Evolutionary conservation across 2,797 vertebrate genomes (phyloP), one percentile per base, ranked within the genome.

Genomic region (Masticophis lateralis): DNA sequence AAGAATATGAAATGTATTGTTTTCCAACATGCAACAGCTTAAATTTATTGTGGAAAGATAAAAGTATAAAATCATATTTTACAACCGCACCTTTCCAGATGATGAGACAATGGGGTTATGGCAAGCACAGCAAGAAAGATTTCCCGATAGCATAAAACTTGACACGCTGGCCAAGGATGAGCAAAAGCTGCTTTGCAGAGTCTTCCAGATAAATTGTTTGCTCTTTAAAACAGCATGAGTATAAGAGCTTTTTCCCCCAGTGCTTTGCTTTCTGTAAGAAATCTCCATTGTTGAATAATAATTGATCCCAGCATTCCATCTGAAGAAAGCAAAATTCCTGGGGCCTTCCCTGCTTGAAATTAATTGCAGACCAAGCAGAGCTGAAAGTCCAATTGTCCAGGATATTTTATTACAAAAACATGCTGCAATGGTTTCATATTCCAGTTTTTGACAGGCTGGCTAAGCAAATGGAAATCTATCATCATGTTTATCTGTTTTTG

Each of bases 401-500:
- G 88, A 90, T 51, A 92, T 96, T 95, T 93, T 94, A 92, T 95
- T 92, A 63, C 86, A 90, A 91, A 95, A 95, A 94, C 91, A 95
- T 83, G 92, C 25, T 93, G 5, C 12, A 92, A 93, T 61, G 20
- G 87, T 94, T 91, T 87, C 96, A 90, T 69, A 87, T 87, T 92
- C 90, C 87, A 20, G 69, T 92, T 92, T 94, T 59, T 94, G 91
- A 96, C 92, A 94, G 95, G 94, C 90, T 97, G 95, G 94, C 94
- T 92, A 88, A 93, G 59, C 66, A 8, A 0, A 92, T 96, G 95
- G 96, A 97, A 98, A 97, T 95, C 92, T 55, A 27, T 92, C 0
- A 0, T 96, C 93, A 94, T 89, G 59, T 95, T 95, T 95, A 96
- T 96, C 93, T 97, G 4, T 95, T 97, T 90, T 92, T 92, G 91